These are phyloP conservation scores for Octopus sinensis DNA, from an alignment of 1,140 invertebrate species.

Conservation along the genomic window DNA sequence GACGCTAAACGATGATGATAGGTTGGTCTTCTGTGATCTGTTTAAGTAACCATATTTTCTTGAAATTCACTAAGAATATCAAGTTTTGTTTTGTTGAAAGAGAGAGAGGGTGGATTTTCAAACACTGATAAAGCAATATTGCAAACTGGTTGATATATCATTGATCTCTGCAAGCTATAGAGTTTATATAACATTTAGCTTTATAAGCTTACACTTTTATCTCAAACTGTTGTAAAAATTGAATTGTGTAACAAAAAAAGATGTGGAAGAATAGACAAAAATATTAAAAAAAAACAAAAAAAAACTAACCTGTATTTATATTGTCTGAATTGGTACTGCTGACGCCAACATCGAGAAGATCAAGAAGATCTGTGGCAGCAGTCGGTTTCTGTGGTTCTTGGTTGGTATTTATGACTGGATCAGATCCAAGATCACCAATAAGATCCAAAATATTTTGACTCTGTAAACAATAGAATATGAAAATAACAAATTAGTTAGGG, in stretches of 20 bases:
- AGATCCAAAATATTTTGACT: constrained; percentile 54
- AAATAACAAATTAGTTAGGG: not conserved
- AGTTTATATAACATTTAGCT: no score
- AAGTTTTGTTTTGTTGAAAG: not conserved
- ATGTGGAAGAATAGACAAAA: not conserved
- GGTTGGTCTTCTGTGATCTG: no score
- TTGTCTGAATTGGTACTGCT: constrained; percentile 28
- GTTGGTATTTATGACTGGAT: constrained; percentile 32
- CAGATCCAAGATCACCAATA: constrained; percentile 36
- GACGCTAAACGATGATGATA: no score
- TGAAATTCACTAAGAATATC: no score
- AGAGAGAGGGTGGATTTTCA: not conserved
- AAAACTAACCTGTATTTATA: constrained; percentile 3
- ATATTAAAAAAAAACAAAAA: not conserved
- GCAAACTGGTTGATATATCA: no score
- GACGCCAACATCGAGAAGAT: constrained; percentile 70
- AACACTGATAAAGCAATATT: no score
- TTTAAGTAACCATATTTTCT: no score
- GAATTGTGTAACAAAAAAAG: no score
- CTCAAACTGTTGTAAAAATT: no score
- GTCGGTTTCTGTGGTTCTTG: constrained; percentile 19
- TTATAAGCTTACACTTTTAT: no score
- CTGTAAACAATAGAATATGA: constrained; percentile 28
- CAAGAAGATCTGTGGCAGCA: constrained; percentile 71
- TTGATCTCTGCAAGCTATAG: no score